Base-by-base conservation (phyloP, 2,888 invertebrate genomes). In the Melanchra persicariae region DNA sequence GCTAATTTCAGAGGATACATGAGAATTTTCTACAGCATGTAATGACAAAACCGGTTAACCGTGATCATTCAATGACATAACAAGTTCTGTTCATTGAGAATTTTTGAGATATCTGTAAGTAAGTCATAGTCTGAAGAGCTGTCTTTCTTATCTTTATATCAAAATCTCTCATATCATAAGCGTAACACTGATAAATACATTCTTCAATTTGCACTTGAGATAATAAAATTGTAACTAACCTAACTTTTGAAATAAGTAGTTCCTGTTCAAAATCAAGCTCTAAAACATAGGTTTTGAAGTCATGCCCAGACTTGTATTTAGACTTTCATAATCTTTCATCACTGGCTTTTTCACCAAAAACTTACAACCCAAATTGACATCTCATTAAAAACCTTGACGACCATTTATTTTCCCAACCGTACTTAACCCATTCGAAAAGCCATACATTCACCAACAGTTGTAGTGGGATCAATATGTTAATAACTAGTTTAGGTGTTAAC, bases 401-500 rank as follows among this genome's bases (percentile, higher is more conserved):
- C 17, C 15, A 62, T 49, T 63, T 66, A 17, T 74, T 79, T 74
- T 68, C 5, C 55, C 62, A 51, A 83, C 80, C 68, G 45, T 79
- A 77, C 78, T 0, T 51, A 55, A 77, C 72, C 72, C 75, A 81
- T 78, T 61, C 80, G 30, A 40, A 62, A 40, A 66, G 61, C 51
- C 60, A 51, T 74, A 73, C 75, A 76, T 76, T 74, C 54, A 60
- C 61, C 81, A 69, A 70, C 72, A 77, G 73, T 75, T 67, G 64
- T 77, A 78, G 80, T 76, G 81, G 84, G 86, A 88, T 90, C 91
- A 89, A 92, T 93, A 92, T 92, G 92, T 90, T 91, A 92, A 91
- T 91, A 89, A 87, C 87, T 81, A 79, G 86, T 90, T 88, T 89
- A 92, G 93, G 93, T 92, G 94, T 91, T 93, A 94, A 93, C 93